phyloP scores from a whole-genome alignment of 2,113 vertebrate genomes.

The Phrynosoma blainvillii region DNA sequence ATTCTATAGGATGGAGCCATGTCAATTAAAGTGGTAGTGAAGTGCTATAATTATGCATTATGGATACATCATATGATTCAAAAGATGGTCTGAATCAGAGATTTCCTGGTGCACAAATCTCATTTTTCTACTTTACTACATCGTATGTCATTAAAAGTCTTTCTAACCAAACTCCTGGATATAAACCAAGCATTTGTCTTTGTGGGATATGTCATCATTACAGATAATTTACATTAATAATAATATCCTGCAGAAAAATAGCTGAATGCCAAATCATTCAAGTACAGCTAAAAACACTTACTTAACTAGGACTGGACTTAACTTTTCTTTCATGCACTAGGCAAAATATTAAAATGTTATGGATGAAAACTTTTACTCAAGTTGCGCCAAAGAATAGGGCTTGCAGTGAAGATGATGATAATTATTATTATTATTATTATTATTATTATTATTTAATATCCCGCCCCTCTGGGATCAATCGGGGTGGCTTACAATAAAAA shows the following conservation, averaged over 20 bases:
- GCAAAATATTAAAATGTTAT: not conserved
- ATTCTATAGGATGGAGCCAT: no score
- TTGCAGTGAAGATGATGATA: no score
- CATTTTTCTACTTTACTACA: not conserved
- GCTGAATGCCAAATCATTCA: not conserved
- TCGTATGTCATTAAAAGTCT: not conserved
- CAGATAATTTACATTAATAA: not conserved
- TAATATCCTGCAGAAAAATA: not conserved
- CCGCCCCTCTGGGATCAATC: no score
- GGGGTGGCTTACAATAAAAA: no score
- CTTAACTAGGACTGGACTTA: not conserved
- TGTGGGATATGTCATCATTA: not conserved
- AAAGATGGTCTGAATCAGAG: not conserved
- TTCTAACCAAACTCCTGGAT: not conserved
- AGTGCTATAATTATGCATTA: no score
- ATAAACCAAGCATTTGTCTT: not conserved
- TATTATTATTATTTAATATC: no score
- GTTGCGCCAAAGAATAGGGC: no score
- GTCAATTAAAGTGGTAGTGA: no score
- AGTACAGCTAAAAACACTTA: not conserved
- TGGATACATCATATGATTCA: no score
- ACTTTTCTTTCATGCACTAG: not conserved
- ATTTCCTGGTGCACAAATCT: not conserved
- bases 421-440: no score
- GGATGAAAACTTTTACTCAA: not conserved